A percentile compares a stretch with the other conserved stretches of the same genome.
phyloP scores from a whole-genome alignment of 2,797 vertebrate species.

The Anguilla marmorata region DNA sequence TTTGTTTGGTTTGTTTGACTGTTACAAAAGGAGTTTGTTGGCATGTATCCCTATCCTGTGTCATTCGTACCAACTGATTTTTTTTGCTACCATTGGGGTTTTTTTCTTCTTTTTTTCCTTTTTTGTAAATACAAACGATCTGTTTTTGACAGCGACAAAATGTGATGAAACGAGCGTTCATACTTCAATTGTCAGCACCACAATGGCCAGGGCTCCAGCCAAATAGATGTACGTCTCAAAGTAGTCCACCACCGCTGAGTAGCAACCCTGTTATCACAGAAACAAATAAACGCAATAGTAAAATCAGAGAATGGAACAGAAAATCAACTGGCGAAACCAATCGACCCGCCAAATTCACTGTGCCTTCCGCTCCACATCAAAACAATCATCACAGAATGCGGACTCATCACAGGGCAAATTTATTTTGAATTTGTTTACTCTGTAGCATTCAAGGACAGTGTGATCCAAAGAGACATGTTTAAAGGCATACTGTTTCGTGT shows the following conservation, averaged over 20 bases:
- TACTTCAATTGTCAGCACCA: slow-evolving; percentile 92
- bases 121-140: neutral
- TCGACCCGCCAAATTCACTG: neutral
- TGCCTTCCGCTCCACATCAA: neutral
- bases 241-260: slow-evolving; percentile 88
- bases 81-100: neutral
- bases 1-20: slow-evolving; percentile 1
- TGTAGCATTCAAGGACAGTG: slow-evolving; percentile 44
- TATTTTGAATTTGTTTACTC: neutral
- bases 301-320: neutral
- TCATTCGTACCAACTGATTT: neutral
- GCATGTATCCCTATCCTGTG: neutral
- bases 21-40: neutral
- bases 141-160: neutral
- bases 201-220: slow-evolving; percentile 88
- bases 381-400: neutral
- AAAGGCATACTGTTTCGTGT: slow-evolving; percentile 25
- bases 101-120: neutral
- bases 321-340: neutral
- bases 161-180: slow-evolving; percentile 1
- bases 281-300: neutral
- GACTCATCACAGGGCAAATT: neutral
- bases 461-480: slow-evolving; percentile 46
- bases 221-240: slow-evolving; percentile 93
- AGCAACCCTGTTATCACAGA: slow-evolving; percentile 79